Evolutionary conservation across 2,113 vertebrate species (phyloP).

Genomic region (Carassius gibelio): DNA sequence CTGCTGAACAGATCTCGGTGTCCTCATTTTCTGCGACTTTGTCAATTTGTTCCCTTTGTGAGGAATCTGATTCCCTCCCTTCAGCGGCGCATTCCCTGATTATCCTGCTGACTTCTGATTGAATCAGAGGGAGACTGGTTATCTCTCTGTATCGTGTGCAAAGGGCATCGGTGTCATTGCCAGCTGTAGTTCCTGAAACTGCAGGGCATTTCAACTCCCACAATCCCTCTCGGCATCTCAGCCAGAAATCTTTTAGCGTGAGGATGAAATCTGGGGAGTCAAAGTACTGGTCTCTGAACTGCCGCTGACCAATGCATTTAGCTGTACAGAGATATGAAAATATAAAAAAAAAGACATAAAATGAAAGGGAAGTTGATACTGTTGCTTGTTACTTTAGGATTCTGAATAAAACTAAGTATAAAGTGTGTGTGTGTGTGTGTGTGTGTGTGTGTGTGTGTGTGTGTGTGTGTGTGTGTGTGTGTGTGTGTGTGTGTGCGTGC

Average conservation of each 20-base stretch:
- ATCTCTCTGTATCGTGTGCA: constrained; percentile 78
- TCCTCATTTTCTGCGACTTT: neutral
- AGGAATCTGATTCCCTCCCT: constrained; percentile 17
- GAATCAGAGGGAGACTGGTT: constrained; percentile 70
- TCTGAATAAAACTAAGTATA: neutral
- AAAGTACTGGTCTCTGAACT: constrained; percentile 76
- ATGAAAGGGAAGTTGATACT: neutral
- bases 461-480: too few relatives aligned
- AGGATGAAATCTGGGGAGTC: constrained; percentile 71
- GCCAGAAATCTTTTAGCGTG: constrained; percentile 75
- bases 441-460: too few relatives aligned
- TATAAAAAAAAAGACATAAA: neutral
- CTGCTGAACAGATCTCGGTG: neutral
- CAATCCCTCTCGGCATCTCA: constrained; percentile 73
- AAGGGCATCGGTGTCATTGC: constrained; percentile 49
- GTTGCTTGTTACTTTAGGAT: neutral
- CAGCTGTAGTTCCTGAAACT: neutral
- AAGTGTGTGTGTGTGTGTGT: too few relatives aligned
- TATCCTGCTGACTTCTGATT: constrained; percentile 65
- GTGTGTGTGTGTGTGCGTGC: too few relatives aligned
- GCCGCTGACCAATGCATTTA: constrained; percentile 63
- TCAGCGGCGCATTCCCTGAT: constrained; percentile 52
- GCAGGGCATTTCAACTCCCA: constrained; percentile 78
- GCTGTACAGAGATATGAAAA: constrained; percentile 47
- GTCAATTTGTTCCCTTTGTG: constrained; percentile 23